These are phyloP conservation scores for Acropora tenuis DNA, from an alignment of 64 coral and sea anemone genomes.

Conservation along the genomic window DNA sequence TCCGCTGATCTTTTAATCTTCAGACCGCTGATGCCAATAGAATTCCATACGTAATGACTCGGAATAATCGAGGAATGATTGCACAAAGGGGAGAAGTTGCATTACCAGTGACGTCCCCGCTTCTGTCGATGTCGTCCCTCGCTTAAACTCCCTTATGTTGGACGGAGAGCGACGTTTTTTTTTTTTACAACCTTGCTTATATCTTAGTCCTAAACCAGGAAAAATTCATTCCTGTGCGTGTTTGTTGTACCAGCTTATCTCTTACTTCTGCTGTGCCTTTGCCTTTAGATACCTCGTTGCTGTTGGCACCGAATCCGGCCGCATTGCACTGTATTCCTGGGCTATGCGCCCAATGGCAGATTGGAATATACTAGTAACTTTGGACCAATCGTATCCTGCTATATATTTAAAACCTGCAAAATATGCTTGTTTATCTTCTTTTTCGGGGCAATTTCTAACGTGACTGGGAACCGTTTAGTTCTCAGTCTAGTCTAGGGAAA, in stretches of 20 bases:
- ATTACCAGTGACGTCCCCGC: too few species aligned
- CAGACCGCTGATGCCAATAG: too few species aligned
- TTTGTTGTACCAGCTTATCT: neutral
- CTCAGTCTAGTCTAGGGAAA: neutral
- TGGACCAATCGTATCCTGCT: slow-evolving; percentile 54
- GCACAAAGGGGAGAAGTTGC: too few species aligned
- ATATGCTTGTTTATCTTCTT: neutral
- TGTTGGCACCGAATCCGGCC: slow-evolving; percentile 75
- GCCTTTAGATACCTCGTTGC: slow-evolving; percentile 67
- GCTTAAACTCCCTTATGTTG: too few species aligned
- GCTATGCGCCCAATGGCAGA: neutral
- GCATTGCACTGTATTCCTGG: slow-evolving; percentile 80
- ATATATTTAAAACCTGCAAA: neutral
- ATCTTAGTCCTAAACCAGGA: too few species aligned
- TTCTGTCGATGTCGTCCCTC: too few species aligned
- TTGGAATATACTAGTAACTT: slow-evolving; percentile 22
- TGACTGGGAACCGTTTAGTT: neutral
- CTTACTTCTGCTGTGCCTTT: neutral
- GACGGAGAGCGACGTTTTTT: too few species aligned
- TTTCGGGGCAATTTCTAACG: neutral
- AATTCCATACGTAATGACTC: too few species aligned
- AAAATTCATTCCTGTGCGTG: neutral
- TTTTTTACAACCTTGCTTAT: too few species aligned
- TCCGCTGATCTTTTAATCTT: too few species aligned
- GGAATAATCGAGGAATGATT: too few species aligned